Conservation (phyloP, 1,140 invertebrate species). For the Ptiloglossa arizonensis region DNA sequence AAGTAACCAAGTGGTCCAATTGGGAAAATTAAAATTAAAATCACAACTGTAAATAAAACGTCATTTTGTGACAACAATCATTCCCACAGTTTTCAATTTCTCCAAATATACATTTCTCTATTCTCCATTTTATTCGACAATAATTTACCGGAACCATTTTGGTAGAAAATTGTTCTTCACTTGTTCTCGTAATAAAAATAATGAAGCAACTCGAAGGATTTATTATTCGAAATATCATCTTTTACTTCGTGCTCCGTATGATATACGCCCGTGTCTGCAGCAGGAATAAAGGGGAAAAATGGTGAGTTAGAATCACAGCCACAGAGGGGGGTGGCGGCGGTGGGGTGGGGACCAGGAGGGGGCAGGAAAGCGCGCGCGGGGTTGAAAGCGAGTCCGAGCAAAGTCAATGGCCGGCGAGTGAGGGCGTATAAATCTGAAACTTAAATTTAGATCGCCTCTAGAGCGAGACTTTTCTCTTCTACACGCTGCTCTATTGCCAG, state of each 20-base stretch:
- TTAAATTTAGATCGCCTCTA: slow-evolving; percentile 70
- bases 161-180: too few relatives aligned
- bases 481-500: slow-evolving; percentile 1
- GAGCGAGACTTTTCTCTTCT: slow-evolving; percentile 44
- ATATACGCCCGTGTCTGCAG: slow-evolving; percentile 13
- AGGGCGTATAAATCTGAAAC: slow-evolving; percentile 70
- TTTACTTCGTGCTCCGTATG: slow-evolving; percentile 32
- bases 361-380: slow-evolving; percentile 34
- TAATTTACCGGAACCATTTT: too few relatives aligned
- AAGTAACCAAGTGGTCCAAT: too few relatives aligned
- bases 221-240: slow-evolving; percentile 22
- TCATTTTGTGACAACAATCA: too few relatives aligned
- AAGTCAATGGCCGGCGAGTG: slow-evolving; percentile 70
- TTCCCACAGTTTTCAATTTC: too few relatives aligned
- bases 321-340: neutral
- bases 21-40: too few relatives aligned
- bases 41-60: too few relatives aligned
- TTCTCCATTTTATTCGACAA: too few relatives aligned
- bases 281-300: slow-evolving; percentile 38
- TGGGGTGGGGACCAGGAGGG: neutral
- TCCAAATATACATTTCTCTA: too few relatives aligned
- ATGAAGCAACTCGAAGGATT: slow-evolving; percentile 25
- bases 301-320: slow-evolving; percentile 40
- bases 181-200: slow-evolving; percentile 9
- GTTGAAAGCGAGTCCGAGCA: slow-evolving; percentile 57